Base-by-base conservation (phyloP, 1,140 invertebrate species). In the Samia ricini region DNA sequence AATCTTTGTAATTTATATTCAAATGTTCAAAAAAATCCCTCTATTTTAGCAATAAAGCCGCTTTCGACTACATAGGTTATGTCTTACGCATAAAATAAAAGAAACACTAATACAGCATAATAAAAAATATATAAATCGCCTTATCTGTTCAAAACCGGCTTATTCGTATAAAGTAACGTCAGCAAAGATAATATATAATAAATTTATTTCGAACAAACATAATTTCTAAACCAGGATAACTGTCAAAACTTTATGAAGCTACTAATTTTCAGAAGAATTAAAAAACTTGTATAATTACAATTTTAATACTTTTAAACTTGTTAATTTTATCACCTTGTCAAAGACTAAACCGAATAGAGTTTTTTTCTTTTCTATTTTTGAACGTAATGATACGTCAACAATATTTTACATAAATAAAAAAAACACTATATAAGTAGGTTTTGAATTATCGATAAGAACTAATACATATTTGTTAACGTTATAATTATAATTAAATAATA, bases 71-170 rank as follows among this genome's bases (percentile, higher is more conserved):
- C 61, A 66, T 63, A 71, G 42, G 62, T 70, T 68, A 75, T 74
- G 66, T 69, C 71, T 79, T 72, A 72, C 65, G 68, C 54, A 76
- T 55, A 74, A 72, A 80, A 77, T 77, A 73, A 78, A 76, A 74
- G 71, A 70, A 74, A 15, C 12, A 42, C 74, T 72, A 84, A 84
- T 79, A 76, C 71, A 72, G 61, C 60, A 77, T 61, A 77, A 79
- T 81, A 85, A 89, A 86, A 72, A 87, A 86, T 71, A n/a, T n/a
- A 72, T 79, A 84, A 89, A 88, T 89, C 87, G 83, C 83, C 87
- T 89, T 89, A 88, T 89, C 83, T 87, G 71, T 88, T 82, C 88
- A 83, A 85, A 88, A 85, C 82, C 83, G 72, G 84, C 83, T 88
- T 85, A 82, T 80, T 76, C 75, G 65, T 68, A 71, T 71, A 64